These are phyloP conservation scores for Drosophila ambigua DNA, from an alignment of 1,140 invertebrate genomes.

Conservation along the genomic window DNA sequence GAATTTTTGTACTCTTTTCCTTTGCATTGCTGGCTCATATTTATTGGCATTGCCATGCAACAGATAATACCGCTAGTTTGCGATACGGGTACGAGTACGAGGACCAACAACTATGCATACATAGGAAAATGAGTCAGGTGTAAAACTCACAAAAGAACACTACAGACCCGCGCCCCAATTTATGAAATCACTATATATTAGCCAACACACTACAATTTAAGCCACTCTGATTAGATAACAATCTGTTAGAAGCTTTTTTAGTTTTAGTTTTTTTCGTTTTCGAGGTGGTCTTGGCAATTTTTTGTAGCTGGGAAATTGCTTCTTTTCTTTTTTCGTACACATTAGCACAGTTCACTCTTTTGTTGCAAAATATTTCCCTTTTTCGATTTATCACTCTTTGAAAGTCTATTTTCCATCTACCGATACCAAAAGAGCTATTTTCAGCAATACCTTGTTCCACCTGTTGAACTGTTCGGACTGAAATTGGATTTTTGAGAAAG, in stretches of 20 bases:
- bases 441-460: conserved; percentile 62
- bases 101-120: background rate
- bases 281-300: conserved; percentile 3
- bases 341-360: background rate
- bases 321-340: background rate
- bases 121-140: conserved; percentile 54
- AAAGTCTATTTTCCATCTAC: background rate
- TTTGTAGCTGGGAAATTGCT: conserved; percentile 1
- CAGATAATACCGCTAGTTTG: conserved; percentile 31
- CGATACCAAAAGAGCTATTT: background rate
- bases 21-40: conserved; percentile 1
- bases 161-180: conserved; percentile 16
- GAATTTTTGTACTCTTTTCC: conserved; percentile 39
- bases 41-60: conserved; percentile 25
- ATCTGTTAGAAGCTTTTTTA: conserved; percentile 15
- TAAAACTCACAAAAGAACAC: conserved; percentile 26
- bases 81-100: conserved; percentile 4
- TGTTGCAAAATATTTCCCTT: background rate
- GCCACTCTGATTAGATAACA: conserved; percentile 62
- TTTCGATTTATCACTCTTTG: conserved; percentile 1
- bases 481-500: conserved; percentile 25
- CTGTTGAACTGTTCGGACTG: conserved; percentile 67
- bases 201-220: conserved; percentile 47
- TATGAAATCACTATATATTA: conserved; percentile 17
- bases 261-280: too few relatives aligned